Evolutionary conservation across 2,113 vertebrate genomes (phyloP).

Genomic region (Ammospiza nelsoni): DNA sequence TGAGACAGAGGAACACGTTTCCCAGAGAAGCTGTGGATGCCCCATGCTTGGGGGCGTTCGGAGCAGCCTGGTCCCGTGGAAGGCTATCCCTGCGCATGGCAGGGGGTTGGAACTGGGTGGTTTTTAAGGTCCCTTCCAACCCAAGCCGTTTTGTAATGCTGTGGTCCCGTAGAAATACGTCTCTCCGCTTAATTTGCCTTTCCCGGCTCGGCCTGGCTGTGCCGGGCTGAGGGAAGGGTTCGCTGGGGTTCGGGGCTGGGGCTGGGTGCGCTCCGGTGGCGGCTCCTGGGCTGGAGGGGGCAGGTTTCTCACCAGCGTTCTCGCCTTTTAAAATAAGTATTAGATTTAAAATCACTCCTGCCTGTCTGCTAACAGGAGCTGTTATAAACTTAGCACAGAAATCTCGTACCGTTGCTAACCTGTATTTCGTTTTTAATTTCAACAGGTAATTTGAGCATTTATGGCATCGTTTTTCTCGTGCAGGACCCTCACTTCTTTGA

Average conservation of each 20-base stretch:
- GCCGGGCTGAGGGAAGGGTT: fast-evolving
- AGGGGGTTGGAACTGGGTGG: too few species aligned
- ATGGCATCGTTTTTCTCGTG: not conserved
- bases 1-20: not conserved
- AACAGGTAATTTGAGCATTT: fast-evolving
- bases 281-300: fast-evolving
- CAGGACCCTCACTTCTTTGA: not conserved
- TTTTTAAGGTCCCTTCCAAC: too few species aligned
- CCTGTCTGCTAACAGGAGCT: fast-evolving
- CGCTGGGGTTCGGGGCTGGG: not conserved
- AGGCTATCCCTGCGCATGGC: not conserved
- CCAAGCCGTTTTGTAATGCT: not conserved
- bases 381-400: not conserved
- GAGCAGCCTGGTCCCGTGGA: not conserved
- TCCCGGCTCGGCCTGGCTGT: fast-evolving
- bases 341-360: fast-evolving
- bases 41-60: not conserved
- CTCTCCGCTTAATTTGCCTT: not conserved
- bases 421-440: fast-evolving
- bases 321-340: fast-evolving
- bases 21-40: too few species aligned
- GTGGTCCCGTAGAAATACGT: too few species aligned
- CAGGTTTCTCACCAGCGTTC: fast-evolving
- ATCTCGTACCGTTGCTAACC: fast-evolving
- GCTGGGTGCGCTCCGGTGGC: fast-evolving